phyloP scores from a whole-genome alignment of 2,797 vertebrate genomes.

The Mormyrops attenuatus region DNA sequence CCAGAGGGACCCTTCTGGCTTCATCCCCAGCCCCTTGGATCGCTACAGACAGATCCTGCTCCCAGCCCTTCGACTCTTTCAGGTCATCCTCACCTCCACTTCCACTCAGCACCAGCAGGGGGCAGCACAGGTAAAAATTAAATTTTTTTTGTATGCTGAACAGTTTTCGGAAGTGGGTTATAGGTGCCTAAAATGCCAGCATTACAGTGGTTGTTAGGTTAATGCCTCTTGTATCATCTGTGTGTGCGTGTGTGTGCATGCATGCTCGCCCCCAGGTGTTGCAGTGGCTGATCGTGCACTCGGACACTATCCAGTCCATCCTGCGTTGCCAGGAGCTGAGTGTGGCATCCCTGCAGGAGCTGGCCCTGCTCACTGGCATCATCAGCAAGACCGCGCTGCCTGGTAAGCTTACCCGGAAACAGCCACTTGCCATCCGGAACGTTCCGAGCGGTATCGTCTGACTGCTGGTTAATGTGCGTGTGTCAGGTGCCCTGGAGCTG shows the following conservation, averaged over 20 bases:
- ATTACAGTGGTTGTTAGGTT: neutral
- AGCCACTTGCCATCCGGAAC: neutral
- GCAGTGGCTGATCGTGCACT: constrained; percentile 90
- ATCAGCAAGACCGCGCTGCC: constrained; percentile 96
- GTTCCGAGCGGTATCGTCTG: neutral
- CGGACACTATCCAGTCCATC: constrained; percentile 88
- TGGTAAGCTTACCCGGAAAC: constrained; percentile 54
- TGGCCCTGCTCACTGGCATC: constrained; percentile 86
- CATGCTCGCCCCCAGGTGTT: constrained; percentile 67
- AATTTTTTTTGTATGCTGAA: neutral
- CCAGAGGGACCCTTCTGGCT: constrained; percentile 80
- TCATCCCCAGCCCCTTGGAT: constrained; percentile 87
- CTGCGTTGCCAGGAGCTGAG: constrained; percentile 83
- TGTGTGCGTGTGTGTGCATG: constrained; percentile 15
- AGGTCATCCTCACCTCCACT: constrained; percentile 90
- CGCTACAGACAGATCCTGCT: constrained; percentile 90
- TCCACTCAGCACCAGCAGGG: constrained; percentile 88
- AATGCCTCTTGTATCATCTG: neutral
- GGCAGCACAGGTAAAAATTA: constrained; percentile 75
- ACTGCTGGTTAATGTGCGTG: neutral
- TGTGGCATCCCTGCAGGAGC: constrained; percentile 79
- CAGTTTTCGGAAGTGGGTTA: neutral
- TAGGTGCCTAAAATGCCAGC: neutral
- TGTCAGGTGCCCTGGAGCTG: constrained; percentile 74
- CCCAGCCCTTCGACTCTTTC: constrained; percentile 83